Conservation (phyloP, 2,888 invertebrate genomes). For the Prosapia bicincta region DNA sequence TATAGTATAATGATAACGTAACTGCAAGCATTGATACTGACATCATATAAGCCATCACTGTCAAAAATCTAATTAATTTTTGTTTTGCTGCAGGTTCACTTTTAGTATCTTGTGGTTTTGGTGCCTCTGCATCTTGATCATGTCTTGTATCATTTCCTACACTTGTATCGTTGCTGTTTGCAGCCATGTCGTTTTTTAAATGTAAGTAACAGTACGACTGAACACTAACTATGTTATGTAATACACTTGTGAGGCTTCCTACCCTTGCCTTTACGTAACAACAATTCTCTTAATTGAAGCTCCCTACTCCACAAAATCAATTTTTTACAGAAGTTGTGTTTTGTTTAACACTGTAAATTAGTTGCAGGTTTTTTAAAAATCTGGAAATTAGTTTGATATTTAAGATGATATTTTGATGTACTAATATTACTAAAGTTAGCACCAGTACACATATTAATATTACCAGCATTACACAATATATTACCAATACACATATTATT, state of each 20-base stretch:
- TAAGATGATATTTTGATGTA: no score
- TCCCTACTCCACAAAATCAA: background rate
- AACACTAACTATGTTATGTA: background rate
- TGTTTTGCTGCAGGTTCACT: background rate
- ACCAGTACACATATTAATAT: no score
- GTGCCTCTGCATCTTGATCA: constrained; percentile 5
- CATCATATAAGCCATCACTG: constrained; percentile 52
- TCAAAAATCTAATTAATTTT: constrained; percentile 28
- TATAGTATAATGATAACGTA: constrained; percentile 52
- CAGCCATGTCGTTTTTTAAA: background rate
- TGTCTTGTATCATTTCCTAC: background rate
- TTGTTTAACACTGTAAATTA: background rate
- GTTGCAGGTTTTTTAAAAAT: background rate
- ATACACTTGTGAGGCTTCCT: background rate
- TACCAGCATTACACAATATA: no score
- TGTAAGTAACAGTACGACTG: background rate
- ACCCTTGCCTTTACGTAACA: background rate
- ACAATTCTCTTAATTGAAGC: constrained; percentile 2
- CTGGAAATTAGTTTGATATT: no score
- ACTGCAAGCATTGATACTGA: constrained; percentile 53
- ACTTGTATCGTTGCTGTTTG: background rate
- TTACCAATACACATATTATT: no score
- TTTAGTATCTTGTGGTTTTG: background rate
- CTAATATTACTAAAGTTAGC: no score
- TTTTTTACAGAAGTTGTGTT: background rate